Percentiles rank a stretch among this genome's conserved stretches.
phyloP scores from a whole-genome alignment of 2,113 vertebrate genomes.

The Oncorhynchus keta region DNA sequence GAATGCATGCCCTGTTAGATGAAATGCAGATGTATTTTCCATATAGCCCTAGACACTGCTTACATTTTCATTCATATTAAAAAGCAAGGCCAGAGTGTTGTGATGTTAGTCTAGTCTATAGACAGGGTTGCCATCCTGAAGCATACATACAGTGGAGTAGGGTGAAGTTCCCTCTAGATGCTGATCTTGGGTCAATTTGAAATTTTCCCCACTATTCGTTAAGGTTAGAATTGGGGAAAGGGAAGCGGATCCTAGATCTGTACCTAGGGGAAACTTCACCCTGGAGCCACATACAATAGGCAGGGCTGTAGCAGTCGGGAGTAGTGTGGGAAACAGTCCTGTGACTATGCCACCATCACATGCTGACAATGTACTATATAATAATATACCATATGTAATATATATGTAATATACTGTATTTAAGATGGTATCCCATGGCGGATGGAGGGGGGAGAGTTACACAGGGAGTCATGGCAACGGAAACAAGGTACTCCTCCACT shows the following conservation, averaged over 20 bases:
- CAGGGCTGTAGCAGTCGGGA: background rate
- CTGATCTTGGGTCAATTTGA: too few relatives aligned
- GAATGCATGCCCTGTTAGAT: slow-evolving; percentile 10
- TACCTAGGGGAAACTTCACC: too few relatives aligned
- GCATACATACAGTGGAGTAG: too few relatives aligned
- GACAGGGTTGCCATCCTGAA: slow-evolving; percentile 25
- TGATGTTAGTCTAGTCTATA: background rate
- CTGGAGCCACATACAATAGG: background rate
- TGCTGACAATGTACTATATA: slow-evolving; percentile 23
- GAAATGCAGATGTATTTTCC: slow-evolving; percentile 1
- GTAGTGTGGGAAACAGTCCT: slow-evolving; percentile 7
- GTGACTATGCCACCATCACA: slow-evolving; percentile 13
- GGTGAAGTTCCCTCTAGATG: too few relatives aligned
- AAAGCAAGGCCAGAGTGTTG: background rate
- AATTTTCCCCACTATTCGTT: too few relatives aligned
- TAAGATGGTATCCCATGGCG: slow-evolving; percentile 30
- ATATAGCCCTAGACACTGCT: background rate
- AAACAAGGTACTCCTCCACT: slow-evolving; percentile 31
- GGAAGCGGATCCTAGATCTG: too few relatives aligned
- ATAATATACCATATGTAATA: too few relatives aligned
- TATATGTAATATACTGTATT: slow-evolving; percentile 25
- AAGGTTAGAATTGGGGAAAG: too few relatives aligned
- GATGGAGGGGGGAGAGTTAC: slow-evolving; percentile 30
- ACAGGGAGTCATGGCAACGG: slow-evolving; percentile 24
- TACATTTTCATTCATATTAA: background rate